Conservation (phyloP, 2,888 invertebrate species). For the Philereme transversata region DNA sequence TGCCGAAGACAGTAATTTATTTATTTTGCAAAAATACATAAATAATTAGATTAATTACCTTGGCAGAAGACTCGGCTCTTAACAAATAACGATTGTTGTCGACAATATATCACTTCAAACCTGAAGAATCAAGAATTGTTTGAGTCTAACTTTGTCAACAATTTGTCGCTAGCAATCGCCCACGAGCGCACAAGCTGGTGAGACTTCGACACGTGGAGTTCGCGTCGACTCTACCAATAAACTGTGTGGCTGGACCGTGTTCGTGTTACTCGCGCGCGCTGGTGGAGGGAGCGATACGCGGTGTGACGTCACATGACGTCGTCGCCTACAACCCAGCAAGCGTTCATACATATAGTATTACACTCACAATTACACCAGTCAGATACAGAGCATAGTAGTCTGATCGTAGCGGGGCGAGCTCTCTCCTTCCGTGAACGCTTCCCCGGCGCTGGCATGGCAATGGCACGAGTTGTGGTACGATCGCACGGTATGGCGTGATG, state of each 20-base stretch:
- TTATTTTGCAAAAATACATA: background rate
- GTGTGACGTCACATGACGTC: slow-evolving; percentile 66
- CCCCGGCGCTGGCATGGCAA: slow-evolving; percentile 16
- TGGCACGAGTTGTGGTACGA: slow-evolving; percentile 46
- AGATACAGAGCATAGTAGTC: slow-evolving; percentile 20
- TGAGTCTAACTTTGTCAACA: slow-evolving; percentile 42
- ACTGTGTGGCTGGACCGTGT: slow-evolving; percentile 48
- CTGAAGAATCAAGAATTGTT: slow-evolving; percentile 45
- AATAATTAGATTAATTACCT: slow-evolving; percentile 42
- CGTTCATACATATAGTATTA: slow-evolving; percentile 9
- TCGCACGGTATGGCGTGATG: slow-evolving; percentile 78
- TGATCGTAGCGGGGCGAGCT: slow-evolving; percentile 19
- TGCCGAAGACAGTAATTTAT: background rate
- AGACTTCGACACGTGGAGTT: slow-evolving; percentile 56
- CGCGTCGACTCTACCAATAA: slow-evolving; percentile 61
- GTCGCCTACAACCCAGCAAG: slow-evolving; percentile 38
- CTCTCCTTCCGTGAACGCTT: slow-evolving; percentile 29
- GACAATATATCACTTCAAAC: slow-evolving; percentile 42
- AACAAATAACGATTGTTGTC: slow-evolving; percentile 26
- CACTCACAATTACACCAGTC: slow-evolving; percentile 16
- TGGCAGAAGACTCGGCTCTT: slow-evolving; percentile 30
- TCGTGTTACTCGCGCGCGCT: slow-evolving; percentile 23
- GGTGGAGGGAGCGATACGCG: slow-evolving; percentile 49
- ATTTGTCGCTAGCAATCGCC: slow-evolving; percentile 49
- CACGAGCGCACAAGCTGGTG: slow-evolving; percentile 48